Conservation (phyloP, 2,888 invertebrate genomes). For the Apamea epomidion region DNA sequence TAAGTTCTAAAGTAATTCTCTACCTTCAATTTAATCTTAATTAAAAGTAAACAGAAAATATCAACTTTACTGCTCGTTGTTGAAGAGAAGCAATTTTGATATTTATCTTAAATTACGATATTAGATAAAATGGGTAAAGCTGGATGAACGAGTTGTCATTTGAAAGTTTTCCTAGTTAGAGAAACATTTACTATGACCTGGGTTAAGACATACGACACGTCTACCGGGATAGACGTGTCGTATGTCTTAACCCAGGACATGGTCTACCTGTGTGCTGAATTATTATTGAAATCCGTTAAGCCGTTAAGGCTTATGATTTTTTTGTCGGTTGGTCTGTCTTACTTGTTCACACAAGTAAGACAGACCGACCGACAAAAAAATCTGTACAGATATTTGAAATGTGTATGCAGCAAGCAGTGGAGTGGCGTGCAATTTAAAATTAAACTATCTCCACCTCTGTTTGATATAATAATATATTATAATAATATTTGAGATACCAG, state of each 20-base stretch:
- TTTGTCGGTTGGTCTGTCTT: no score
- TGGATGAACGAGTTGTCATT: constrained; percentile 4
- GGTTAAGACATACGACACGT: no score
- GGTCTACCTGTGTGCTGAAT: not conserved
- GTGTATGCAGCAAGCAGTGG: not conserved
- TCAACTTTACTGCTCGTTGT: constrained; percentile 20
- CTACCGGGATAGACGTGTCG: no score
- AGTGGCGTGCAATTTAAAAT: not conserved
- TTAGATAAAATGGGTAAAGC: not conserved
- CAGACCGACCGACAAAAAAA: not conserved
- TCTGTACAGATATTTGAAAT: not conserved
- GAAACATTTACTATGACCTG: not conserved
- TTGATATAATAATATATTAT: no score
- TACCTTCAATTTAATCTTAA: constrained; percentile 32
- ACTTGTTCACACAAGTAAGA: no score
- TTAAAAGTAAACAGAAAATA: constrained; percentile 53
- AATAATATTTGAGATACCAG: not conserved
- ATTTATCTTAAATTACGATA: constrained; percentile 34
- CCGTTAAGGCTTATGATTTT: no score
- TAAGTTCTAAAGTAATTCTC: constrained; percentile 33
- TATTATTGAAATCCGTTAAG: not conserved
- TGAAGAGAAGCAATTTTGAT: constrained; percentile 17
- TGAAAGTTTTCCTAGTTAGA: not conserved
- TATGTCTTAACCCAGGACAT: no score
- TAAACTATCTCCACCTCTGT: not conserved